Percentiles rank a stretch among this genome's conserved stretches.
Evolutionary conservation across 2,888 invertebrate genomes (phyloP).

Genomic region (Orthosia cruda): DNA sequence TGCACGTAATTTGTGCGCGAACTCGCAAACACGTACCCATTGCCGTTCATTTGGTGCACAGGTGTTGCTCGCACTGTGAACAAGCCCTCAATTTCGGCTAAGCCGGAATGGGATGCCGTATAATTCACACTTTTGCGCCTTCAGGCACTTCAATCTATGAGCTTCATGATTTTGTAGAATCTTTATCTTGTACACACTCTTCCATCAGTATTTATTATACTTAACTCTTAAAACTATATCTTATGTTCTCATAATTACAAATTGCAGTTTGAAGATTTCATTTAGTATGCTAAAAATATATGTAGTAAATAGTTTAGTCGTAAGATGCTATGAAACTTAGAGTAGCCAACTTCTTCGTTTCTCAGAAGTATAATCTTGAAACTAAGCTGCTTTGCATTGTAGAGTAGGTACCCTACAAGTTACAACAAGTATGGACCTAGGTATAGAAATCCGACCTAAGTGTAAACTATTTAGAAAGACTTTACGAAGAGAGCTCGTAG

Average conservation of each 20-base stretch:
- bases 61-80: conserved; percentile 52
- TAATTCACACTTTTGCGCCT: conserved; percentile 39
- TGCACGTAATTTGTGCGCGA: conserved; percentile 65
- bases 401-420: conserved; percentile 14
- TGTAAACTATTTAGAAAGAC: background rate
- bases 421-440: conserved; percentile 8
- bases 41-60: conserved; percentile 63
- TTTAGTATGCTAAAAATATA: conserved; percentile 31
- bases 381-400: conserved; percentile 51
- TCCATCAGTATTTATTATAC: no score
- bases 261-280: background rate
- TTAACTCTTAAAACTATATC: background rate
- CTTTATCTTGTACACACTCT: background rate
- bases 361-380: conserved; percentile 53
- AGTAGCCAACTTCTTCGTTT: conserved; percentile 44
- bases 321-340: conserved; percentile 51
- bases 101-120: conserved; percentile 48
- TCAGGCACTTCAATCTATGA: conserved; percentile 13
- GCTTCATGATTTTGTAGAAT: background rate
- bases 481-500: background rate
- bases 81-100: conserved; percentile 59
- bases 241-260: conserved; percentile 1
- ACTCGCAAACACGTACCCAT: conserved; percentile 62
- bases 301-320: conserved; percentile 38
- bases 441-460: background rate